These are phyloP conservation scores for Hemichromis elongatus DNA, from an alignment of 2,113 vertebrate genomes.

Conservation along the genomic window DNA sequence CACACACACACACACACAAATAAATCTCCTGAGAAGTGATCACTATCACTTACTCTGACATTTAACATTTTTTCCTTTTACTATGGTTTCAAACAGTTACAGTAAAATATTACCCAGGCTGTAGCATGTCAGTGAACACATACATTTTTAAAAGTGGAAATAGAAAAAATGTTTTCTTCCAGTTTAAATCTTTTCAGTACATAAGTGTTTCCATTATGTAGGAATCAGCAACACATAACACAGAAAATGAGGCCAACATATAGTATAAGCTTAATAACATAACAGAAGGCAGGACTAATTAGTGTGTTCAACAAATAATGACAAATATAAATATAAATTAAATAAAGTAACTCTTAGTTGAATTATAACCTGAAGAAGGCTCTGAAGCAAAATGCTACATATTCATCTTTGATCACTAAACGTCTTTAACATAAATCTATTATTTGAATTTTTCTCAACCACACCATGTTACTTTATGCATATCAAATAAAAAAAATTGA, in stretches of 20 bases:
- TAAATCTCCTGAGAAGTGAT: background rate
- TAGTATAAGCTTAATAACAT: background rate
- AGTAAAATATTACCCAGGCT: background rate
- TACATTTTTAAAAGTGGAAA: background rate
- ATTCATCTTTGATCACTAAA: background rate
- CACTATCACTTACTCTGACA: background rate
- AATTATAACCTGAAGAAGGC: background rate
- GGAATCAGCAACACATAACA: background rate
- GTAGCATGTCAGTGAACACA: background rate
- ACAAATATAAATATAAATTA: slow-evolving; percentile 16
- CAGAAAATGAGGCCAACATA: background rate
- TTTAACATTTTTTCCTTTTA: background rate
- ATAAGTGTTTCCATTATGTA: background rate
- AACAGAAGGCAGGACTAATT: background rate
- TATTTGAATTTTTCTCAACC: background rate
- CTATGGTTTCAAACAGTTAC: background rate
- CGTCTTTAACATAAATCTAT: background rate
- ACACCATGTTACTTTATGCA: background rate
- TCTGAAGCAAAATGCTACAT: background rate
- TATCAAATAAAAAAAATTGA: background rate
- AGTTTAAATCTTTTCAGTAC: background rate
- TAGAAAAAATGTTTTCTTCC: background rate
- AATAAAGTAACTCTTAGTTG: background rate
- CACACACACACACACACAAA: background rate
- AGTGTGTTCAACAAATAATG: background rate